A percentile compares a stretch with the other conserved stretches of the same genome.
Conservation (phyloP, 1,140 invertebrate genomes). For the Drosophila saltans region DNA sequence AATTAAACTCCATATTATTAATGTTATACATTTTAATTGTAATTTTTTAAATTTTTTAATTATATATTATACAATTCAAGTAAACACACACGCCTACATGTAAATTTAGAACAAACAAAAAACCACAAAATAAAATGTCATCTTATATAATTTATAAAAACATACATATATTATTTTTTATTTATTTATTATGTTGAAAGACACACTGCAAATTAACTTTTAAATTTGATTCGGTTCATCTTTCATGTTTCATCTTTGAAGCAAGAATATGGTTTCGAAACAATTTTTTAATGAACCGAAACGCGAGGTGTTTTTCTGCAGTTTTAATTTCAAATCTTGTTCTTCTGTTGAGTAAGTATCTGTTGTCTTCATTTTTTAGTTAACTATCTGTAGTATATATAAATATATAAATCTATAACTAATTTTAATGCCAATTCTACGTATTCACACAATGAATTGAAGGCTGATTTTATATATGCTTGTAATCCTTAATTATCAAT, state of each 20-base stretch:
- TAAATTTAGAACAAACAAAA: conserved; percentile 70
- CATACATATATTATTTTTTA: conserved; percentile 17
- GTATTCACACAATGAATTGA: conserved; percentile 45
- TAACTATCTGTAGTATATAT: conserved; percentile 7
- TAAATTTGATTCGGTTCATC: background rate
- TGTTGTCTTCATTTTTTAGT: conserved; percentile 6
- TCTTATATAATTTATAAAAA: conserved; percentile 66
- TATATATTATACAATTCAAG: conserved; percentile 60
- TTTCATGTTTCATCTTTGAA: background rate
- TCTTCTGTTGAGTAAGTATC: conserved; percentile 52
- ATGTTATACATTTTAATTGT: conserved; percentile 69
- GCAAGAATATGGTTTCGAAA: background rate
- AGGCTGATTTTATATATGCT: conserved; percentile 66
- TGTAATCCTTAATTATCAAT: conserved; percentile 53
- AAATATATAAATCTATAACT: background rate
- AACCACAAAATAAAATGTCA: conserved; percentile 65
- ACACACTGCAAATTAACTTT: background rate
- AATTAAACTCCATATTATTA: conserved; percentile 69
- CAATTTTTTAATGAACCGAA: background rate
- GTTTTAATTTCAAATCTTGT: background rate
- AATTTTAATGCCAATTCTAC: conserved; percentile 35
- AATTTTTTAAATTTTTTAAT: conserved; percentile 72
- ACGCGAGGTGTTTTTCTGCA: background rate
- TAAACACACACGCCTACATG: conserved; percentile 58
- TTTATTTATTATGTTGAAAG: conserved; percentile 15